Percentiles rank a stretch among this genome's conserved stretches.
Conservation (phyloP, 30 jellyfish, hydroid and myxozoan genomes). For the Pelagia noctiluca region DNA sequence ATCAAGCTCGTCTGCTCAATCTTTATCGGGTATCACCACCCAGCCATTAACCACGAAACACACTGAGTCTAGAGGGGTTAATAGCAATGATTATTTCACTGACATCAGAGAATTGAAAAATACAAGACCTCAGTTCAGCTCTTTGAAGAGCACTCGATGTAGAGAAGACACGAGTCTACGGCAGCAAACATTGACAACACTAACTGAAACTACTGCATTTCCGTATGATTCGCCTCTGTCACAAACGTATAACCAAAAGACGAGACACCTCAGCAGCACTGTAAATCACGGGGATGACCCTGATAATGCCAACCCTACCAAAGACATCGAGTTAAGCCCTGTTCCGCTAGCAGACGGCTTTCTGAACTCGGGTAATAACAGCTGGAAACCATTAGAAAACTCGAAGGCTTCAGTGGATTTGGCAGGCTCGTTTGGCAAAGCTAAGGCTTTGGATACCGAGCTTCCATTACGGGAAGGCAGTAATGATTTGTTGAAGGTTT, state of each 20-base stretch:
- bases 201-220: neutral
- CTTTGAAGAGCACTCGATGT: constrained; percentile 34
- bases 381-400: constrained; percentile 40
- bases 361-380: neutral
- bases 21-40: constrained; percentile 46
- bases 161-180: neutral
- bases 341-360: no score
- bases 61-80: constrained; percentile 51
- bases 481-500: neutral
- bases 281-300: constrained; percentile 43
- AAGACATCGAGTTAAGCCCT: constrained; percentile 47
- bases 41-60: neutral
- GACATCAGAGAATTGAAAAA: neutral
- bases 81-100: no score
- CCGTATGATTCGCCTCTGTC: constrained; percentile 3
- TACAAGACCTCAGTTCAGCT: constrained; percentile 13
- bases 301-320: constrained; percentile 16
- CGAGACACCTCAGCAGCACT: constrained; percentile 47
- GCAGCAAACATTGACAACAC: neutral
- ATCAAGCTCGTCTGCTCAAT: constrained; percentile 33
- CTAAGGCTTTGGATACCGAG: neutral
- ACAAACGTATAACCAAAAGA: neutral
- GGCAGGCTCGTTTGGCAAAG: neutral
- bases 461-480: neutral
- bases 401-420: neutral